A percentile compares a stretch with the other conserved stretches of the same genome.
Conservation (phyloP, 2,113 vertebrate species). For the Sapajus apella region DNA sequence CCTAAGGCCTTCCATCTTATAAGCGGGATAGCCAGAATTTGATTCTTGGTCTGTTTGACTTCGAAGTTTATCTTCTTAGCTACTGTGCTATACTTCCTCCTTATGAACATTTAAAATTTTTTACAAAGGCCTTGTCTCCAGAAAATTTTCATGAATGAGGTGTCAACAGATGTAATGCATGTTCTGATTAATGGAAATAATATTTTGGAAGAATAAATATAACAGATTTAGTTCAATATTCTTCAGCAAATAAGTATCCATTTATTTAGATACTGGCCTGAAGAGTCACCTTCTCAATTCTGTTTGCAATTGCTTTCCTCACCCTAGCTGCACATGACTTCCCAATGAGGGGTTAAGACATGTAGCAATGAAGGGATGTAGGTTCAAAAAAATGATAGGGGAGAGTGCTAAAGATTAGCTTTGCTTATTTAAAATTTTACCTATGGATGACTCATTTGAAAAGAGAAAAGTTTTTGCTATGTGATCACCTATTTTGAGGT, state of each 20-base stretch:
- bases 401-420: not conserved
- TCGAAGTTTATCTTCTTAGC: not conserved
- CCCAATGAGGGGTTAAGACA: not conserved
- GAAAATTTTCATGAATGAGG: not conserved
- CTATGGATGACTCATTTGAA: not conserved
- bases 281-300: not conserved
- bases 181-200: not conserved
- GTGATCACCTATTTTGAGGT: not conserved
- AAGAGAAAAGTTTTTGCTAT: not conserved
- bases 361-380: not conserved
- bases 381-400: not conserved
- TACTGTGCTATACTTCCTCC: not conserved
- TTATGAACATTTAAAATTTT: not conserved
- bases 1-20: not conserved
- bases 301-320: not conserved
- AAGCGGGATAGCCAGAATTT: slow-evolving; percentile 2
- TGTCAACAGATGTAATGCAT: not conserved
- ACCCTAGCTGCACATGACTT: not conserved
- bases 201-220: slow-evolving; percentile 34
- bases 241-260: not conserved
- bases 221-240: not conserved
- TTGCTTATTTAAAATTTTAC: not conserved
- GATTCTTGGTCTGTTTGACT: not conserved
- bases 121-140: not conserved
- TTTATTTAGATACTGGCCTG: not conserved